phyloP scores from a whole-genome alignment of 2,113 vertebrate species.

The Oreochromis niloticus region DNA sequence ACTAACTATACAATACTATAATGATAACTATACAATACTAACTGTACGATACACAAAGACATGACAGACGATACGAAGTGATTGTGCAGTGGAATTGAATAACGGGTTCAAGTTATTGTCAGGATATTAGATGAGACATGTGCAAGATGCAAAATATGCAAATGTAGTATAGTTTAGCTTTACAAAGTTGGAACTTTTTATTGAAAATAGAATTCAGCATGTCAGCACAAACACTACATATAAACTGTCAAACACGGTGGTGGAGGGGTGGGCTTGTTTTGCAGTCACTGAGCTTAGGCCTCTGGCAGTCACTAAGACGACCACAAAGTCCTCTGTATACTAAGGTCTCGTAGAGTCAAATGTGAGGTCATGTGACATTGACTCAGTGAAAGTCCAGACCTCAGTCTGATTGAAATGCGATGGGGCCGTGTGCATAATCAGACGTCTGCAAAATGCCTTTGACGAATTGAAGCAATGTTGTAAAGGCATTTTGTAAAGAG shows the following conservation, averaged over 20 bases:
- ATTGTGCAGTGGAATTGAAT: not conserved
- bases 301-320: not conserved
- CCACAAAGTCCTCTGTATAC: not conserved
- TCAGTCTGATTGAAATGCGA: not conserved
- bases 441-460: too few relatives aligned
- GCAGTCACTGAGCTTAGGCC: too few relatives aligned
- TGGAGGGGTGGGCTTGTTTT: not conserved
- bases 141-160: not conserved
- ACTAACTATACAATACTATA: not conserved
- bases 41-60: not conserved
- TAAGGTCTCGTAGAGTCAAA: not conserved
- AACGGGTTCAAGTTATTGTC: not conserved
- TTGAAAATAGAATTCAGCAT: too few relatives aligned
- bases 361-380: not conserved
- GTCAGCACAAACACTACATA: not conserved
- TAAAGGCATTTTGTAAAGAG: not conserved
- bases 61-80: accelerated
- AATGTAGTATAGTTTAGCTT: not conserved
- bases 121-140: not conserved
- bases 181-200: not conserved
- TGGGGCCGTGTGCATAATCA: not conserved
- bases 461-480: too few relatives aligned
- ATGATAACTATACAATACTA: not conserved
- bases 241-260: not conserved
- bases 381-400: not conserved